Base-by-base conservation (phyloP, 2,888 invertebrate genomes). In the Acronicta leporina region DNA sequence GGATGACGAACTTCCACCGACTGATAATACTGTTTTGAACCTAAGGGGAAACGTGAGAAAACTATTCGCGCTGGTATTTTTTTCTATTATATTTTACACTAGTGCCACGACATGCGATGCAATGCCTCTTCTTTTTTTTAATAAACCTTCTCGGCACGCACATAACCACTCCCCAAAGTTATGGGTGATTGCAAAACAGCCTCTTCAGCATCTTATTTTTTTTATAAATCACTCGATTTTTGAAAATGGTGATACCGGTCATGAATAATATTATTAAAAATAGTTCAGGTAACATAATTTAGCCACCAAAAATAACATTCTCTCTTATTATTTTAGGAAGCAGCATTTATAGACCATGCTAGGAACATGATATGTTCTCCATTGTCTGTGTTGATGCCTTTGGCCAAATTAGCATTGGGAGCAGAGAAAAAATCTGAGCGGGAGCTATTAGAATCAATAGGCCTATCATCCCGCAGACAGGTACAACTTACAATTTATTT, bases 331-430 rank as follows among this genome's bases (percentile, higher is more conserved):
- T 75, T 76, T 25, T 64, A 88, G 88, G 64, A 73, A 56, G 75
- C 79, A 33, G 79, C 79, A 0, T 15, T 80, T 4, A 0, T 25
- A 0, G 47, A 77, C 0, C 49, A 66, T 0, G 42, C 55, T 1
- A 47, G 59, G 0, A 87, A 82, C 63, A 58, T 82, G 16, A 66
- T 89, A 11, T 91, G 89, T 69, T 92, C 91, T 0, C 91, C 91
- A 3, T 2, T 90, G 5, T 85, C 89, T 5, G 88, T 86, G 0
- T 33, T 91, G 7, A 53, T 91, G 47, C 88, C 90, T 0, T 58
- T 92, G 2, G 90, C 83, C 0, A 90, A 90, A 63, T 57, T 92
- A 13, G 77, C 80, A 0, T 49, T 91, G 1, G 91, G 90, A 5
- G 85, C 89, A 1, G 52, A 73, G 68, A 0, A 11, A 0, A 7